Evolutionary conservation across 2,797 vertebrate species (phyloP).

Genomic region (Propithecus deckenii): DNA sequence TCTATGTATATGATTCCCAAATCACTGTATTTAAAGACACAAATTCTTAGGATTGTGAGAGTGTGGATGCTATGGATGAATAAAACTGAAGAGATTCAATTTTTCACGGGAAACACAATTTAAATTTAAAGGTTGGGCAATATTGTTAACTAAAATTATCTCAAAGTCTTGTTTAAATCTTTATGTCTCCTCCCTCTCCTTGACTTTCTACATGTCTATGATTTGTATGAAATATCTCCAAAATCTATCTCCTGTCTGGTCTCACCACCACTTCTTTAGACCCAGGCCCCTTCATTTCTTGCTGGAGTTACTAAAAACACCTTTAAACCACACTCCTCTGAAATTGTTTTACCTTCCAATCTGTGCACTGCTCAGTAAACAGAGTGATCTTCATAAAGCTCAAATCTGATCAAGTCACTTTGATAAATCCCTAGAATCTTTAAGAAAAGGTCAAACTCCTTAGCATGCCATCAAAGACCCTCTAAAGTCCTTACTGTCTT

Average conservation of each 20-base stretch:
- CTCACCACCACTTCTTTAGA: not conserved
- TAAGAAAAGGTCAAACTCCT: slow-evolving; percentile 31
- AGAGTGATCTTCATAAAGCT: slow-evolving; percentile 33
- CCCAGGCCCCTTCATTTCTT: not conserved
- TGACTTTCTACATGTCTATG: not conserved
- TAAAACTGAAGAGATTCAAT: not conserved
- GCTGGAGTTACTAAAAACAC: not conserved
- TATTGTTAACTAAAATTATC: not conserved
- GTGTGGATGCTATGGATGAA: not conserved
- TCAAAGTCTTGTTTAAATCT: not conserved
- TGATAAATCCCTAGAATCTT: not conserved
- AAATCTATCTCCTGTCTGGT: not conserved
- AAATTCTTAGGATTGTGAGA: not conserved
- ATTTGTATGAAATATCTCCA: not conserved
- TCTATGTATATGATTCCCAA: not conserved
- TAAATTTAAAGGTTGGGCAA: not conserved
- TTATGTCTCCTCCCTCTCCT: not conserved
- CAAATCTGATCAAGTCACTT: slow-evolving; percentile 33
- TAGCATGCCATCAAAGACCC: not conserved
- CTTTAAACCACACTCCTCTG: not conserved
- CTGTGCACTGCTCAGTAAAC: not conserved
- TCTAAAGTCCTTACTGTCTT: not conserved
- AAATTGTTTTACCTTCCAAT: not conserved
- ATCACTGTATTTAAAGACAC: not conserved
- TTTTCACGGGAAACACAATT: not conserved